Conservation (phyloP, 2,888 invertebrate species). For the Thereva nobilitata region DNA sequence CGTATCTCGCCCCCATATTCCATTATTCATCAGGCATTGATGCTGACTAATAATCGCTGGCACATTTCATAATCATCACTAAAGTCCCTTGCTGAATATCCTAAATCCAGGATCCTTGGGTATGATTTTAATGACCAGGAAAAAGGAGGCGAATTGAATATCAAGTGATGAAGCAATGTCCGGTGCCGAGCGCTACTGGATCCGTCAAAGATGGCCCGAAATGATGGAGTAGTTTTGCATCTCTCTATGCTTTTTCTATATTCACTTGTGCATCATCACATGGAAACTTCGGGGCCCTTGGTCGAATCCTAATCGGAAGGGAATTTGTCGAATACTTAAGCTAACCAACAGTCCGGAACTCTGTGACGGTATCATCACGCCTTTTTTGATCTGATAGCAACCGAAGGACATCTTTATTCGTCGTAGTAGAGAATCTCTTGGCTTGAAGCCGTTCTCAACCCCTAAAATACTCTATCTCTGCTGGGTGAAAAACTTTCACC, state of each 20-base stretch:
- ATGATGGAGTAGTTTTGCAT: background rate
- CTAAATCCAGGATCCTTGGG: background rate
- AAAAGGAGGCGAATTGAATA: too few species aligned
- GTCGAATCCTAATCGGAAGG: constrained; percentile 2
- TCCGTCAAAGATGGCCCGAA: too few species aligned
- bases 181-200: too few species aligned
- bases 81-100: constrained; percentile 11
- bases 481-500: constrained; percentile 22
- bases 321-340: constrained; percentile 6
- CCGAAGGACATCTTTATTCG: constrained; percentile 16
- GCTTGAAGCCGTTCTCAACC: constrained; percentile 14
- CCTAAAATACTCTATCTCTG: background rate
- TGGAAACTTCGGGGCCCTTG: background rate
- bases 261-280: background rate
- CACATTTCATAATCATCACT: constrained; percentile 25
- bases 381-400: background rate
- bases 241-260: too few species aligned
- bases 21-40: constrained; percentile 39
- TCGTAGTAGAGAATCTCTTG: constrained; percentile 14
- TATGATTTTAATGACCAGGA: too few species aligned
- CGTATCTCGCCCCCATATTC: constrained; percentile 12
- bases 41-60: constrained; percentile 39
- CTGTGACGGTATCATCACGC: constrained; percentile 6
- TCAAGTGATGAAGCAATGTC: too few species aligned
- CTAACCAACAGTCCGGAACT: background rate